A percentile compares a stretch with the other conserved stretches of the same genome.
These are phyloP conservation scores for Ligdia adustata DNA, from an alignment of 2,888 invertebrate genomes.

Conservation along the genomic window DNA sequence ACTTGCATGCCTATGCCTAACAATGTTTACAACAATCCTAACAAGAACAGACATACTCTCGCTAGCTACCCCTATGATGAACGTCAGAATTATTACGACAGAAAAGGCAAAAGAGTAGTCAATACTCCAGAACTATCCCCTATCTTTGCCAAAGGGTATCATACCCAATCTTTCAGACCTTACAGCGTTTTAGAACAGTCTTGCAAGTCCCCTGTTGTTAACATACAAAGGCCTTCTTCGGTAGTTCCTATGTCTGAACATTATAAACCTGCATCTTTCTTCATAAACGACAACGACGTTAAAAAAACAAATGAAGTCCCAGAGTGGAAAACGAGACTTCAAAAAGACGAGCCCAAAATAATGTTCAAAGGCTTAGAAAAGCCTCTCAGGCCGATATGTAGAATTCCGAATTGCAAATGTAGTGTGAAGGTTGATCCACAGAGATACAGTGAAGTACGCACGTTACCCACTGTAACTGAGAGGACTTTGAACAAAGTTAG, in stretches of 20 bases:
- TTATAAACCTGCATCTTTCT: slow-evolving; percentile 71
- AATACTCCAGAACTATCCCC: slow-evolving; percentile 57
- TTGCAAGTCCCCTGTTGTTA: slow-evolving; percentile 57
- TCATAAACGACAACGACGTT: slow-evolving; percentile 58
- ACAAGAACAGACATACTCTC: slow-evolving; percentile 67
- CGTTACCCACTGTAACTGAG: slow-evolving; percentile 64
- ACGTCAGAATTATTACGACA: slow-evolving; percentile 59
- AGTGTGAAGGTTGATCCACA: slow-evolving; percentile 54
- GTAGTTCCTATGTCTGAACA: slow-evolving; percentile 76
- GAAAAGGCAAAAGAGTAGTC: slow-evolving; percentile 54
- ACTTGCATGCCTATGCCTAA: slow-evolving; percentile 78
- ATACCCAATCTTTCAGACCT: slow-evolving; percentile 66
- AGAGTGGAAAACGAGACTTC: slow-evolving; percentile 72
- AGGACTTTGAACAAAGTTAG: slow-evolving; percentile 64
- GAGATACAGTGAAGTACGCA: slow-evolving; percentile 65
- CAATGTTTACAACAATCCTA: slow-evolving; percentile 64
- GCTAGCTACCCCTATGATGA: slow-evolving; percentile 67
- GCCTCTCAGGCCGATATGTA: slow-evolving; percentile 64
- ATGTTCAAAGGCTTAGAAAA: slow-evolving; percentile 62
- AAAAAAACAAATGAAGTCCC: slow-evolving; percentile 64
- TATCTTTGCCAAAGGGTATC: slow-evolving; percentile 55
- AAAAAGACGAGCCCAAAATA: slow-evolving; percentile 64
- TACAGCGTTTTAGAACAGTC: slow-evolving; percentile 74
- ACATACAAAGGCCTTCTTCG: slow-evolving; percentile 67
- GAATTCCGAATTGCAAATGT: slow-evolving; percentile 77